Evolutionary conservation across 2,888 invertebrate genomes (phyloP).

Genomic region (Morpho deidamia): DNA sequence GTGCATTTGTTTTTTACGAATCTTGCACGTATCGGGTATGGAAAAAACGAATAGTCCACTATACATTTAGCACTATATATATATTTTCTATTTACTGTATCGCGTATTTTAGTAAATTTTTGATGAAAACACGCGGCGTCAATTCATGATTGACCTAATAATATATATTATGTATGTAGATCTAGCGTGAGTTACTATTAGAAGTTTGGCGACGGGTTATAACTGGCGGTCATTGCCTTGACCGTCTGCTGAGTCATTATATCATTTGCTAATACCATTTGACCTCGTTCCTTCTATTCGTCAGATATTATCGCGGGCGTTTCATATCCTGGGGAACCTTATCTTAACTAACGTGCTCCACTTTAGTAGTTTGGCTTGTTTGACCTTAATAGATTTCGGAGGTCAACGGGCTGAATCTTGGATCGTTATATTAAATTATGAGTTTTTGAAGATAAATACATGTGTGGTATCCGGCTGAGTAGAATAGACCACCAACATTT

Average conservation of each 20-base stretch:
- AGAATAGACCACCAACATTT: too few relatives aligned
- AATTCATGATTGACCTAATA: too few relatives aligned
- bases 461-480: too few relatives aligned
- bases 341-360: slow-evolving; percentile 10
- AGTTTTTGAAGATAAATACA: too few relatives aligned
- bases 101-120: too few relatives aligned
- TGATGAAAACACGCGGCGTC: too few relatives aligned
- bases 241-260: background rate
- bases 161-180: too few relatives aligned
- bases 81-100: too few relatives aligned
- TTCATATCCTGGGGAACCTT: slow-evolving; percentile 6
- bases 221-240: background rate
- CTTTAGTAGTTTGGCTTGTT: slow-evolving; percentile 8
- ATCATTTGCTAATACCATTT: slow-evolving; percentile 3
- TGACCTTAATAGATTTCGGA: slow-evolving; percentile 8
- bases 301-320: slow-evolving; percentile 2
- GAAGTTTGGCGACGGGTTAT: background rate
- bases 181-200: background rate
- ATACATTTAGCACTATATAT: too few relatives aligned
- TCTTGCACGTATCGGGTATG: too few relatives aligned
- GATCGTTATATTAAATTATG: background rate
- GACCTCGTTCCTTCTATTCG: slow-evolving; percentile 1
- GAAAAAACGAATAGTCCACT: too few relatives aligned
- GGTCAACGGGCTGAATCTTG: slow-evolving; percentile 5
- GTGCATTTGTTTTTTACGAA: too few relatives aligned